phyloP scores from a whole-genome alignment of 2,797 vertebrate species.

The Hipposideros larvatus region DNA sequence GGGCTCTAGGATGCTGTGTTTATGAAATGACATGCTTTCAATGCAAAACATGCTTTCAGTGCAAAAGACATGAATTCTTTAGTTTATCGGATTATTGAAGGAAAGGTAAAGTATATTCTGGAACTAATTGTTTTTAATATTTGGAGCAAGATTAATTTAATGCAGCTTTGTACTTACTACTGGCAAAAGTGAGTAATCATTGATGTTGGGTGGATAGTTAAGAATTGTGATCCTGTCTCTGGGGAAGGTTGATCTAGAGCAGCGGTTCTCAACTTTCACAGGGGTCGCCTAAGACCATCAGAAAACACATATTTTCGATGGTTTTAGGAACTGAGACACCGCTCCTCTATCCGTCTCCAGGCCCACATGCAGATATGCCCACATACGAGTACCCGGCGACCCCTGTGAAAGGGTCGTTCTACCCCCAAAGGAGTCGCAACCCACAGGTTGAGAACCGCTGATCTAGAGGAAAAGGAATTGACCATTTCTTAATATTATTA shows the following conservation, averaged over 20 bases:
- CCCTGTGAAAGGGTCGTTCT: no score
- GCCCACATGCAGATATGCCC: no score
- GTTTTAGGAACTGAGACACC: no score
- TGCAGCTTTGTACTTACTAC: slow-evolving; percentile 61
- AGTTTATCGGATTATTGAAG: slow-evolving; percentile 97
- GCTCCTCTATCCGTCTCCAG: no score
- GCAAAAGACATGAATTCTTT: slow-evolving; percentile 99
- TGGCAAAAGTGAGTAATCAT: slow-evolving; percentile 6
- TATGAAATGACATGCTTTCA: slow-evolving; percentile 95
- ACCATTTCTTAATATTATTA: slow-evolving; percentile 23
- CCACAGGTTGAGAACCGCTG: no score
- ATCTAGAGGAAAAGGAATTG: not conserved
- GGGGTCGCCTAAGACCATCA: no score
- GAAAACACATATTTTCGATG: no score
- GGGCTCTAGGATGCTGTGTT: slow-evolving; percentile 98
- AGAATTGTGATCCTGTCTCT: not conserved
- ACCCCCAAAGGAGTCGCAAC: no score
- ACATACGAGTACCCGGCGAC: no score
- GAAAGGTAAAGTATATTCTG: slow-evolving; percentile 93
- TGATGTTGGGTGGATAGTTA: not conserved
- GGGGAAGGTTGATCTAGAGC: not conserved
- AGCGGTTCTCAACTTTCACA: no score
- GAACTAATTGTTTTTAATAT: slow-evolving; percentile 51
- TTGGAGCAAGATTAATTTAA: slow-evolving; percentile 48
- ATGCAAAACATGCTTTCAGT: slow-evolving; percentile 98